These are phyloP conservation scores for Eulemur mongoz DNA, from an alignment of 2,797 vertebrate genomes.

Conservation along the genomic window DNA sequence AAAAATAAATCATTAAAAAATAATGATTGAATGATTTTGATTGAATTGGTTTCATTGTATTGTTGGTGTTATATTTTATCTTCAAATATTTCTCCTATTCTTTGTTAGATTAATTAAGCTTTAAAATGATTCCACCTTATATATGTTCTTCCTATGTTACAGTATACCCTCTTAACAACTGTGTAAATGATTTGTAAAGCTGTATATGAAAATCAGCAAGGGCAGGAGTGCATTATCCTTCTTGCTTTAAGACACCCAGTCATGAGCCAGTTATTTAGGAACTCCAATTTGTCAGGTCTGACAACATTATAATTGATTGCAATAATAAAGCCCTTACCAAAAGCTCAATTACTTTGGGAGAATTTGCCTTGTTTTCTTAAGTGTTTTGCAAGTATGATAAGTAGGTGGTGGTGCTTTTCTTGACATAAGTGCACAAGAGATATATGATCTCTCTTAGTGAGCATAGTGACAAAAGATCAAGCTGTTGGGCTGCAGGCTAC, in stretches of 20 bases:
- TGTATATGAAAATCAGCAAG: constrained; percentile 46
- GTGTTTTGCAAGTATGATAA: constrained; percentile 71
- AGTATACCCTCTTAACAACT: neutral
- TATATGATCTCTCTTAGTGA: constrained; percentile 57
- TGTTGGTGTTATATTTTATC: neutral
- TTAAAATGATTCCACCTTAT: neutral
- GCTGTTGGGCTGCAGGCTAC: constrained; percentile 37
- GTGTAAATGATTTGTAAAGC: constrained; percentile 52
- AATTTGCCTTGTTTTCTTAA: constrained; percentile 71
- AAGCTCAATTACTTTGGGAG: constrained; percentile 60
- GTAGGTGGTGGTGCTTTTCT: constrained; percentile 59
- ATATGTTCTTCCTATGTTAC: neutral
- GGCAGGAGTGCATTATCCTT: neutral
- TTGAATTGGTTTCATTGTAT: neutral
- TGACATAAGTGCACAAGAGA: constrained; percentile 45
- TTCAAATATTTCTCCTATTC: neutral
- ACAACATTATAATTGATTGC: constrained; percentile 70
- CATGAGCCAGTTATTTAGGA: constrained; percentile 64
- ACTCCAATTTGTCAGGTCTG: constrained; percentile 64
- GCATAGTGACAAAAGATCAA: constrained; percentile 58
- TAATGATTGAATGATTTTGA: neutral
- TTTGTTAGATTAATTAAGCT: constrained; percentile 2
- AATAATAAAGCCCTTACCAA: constrained; percentile 69
- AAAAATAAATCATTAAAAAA: neutral
- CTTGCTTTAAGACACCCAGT: constrained; percentile 37